These are phyloP conservation scores for Pomatostomus ruficeps DNA, from an alignment of 2,113 vertebrate species.

Conservation along the genomic window DNA sequence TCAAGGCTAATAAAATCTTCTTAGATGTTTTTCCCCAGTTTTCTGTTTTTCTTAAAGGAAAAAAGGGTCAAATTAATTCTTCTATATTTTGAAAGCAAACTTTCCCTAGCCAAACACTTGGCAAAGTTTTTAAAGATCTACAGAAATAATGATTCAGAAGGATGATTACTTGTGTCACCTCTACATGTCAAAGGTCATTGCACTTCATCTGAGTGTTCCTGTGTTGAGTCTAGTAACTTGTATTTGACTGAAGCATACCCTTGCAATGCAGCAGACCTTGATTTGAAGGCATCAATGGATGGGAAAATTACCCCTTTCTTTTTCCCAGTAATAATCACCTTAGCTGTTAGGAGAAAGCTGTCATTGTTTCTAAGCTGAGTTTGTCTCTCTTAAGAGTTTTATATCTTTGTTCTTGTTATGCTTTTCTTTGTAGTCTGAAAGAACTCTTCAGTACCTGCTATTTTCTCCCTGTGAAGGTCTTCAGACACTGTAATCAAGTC, in stretches of 20 bases:
- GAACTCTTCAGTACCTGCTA: background rate
- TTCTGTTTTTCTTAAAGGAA: background rate
- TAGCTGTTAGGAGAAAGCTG: background rate
- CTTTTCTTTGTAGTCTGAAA: background rate
- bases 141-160: background rate
- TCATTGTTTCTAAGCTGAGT: background rate
- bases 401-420: background rate
- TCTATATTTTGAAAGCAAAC: background rate
- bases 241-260: background rate
- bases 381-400: background rate
- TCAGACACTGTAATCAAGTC: slow-evolving; percentile 17
- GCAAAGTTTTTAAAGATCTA: background rate
- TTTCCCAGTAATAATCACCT: background rate
- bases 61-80: background rate
- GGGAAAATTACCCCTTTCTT: background rate
- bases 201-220: background rate
- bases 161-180: background rate
- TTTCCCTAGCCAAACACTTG: background rate
- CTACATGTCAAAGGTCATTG: background rate
- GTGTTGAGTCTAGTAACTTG: background rate
- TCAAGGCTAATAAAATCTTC: background rate
- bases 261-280: background rate
- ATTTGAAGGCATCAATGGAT: background rate
- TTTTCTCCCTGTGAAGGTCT: background rate
- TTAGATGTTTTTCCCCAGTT: background rate